Conservation (phyloP, 2,113 vertebrate genomes). For the Stegastes partitus region DNA sequence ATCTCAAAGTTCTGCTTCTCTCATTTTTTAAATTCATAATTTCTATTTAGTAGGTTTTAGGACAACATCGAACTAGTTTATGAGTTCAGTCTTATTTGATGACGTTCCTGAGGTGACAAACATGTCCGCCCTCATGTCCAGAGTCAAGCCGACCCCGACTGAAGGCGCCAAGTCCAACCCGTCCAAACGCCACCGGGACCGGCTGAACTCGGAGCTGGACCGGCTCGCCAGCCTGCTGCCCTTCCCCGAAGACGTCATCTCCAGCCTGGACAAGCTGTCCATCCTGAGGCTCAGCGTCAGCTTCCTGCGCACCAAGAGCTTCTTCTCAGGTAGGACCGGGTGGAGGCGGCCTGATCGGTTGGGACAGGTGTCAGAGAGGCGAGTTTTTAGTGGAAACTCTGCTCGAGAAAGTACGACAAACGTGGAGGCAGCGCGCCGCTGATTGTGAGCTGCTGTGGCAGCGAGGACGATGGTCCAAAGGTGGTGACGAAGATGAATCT, state of each 20-base stretch:
- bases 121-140: neutral
- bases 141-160: constrained; percentile 41
- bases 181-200: constrained; percentile 87
- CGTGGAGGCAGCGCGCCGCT: no score
- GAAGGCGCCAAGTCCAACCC: constrained; percentile 87
- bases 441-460: no score
- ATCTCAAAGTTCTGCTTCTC: no score
- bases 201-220: constrained; percentile 86
- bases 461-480: neutral
- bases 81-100: no score
- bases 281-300: constrained; percentile 87
- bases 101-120: no score
- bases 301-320: constrained; percentile 87
- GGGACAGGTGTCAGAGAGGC: no score
- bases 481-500: neutral
- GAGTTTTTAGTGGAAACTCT: neutral
- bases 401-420: no score
- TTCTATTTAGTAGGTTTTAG: no score
- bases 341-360: no score
- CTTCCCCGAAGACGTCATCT: constrained; percentile 84
- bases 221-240: constrained; percentile 85
- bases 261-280: constrained; percentile 87
- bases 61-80: no score
- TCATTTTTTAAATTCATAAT: no score
- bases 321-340: constrained; percentile 85